phyloP scores from a whole-genome alignment of 1,140 invertebrate genomes.

The Leptestheria dahalacensis region DNA sequence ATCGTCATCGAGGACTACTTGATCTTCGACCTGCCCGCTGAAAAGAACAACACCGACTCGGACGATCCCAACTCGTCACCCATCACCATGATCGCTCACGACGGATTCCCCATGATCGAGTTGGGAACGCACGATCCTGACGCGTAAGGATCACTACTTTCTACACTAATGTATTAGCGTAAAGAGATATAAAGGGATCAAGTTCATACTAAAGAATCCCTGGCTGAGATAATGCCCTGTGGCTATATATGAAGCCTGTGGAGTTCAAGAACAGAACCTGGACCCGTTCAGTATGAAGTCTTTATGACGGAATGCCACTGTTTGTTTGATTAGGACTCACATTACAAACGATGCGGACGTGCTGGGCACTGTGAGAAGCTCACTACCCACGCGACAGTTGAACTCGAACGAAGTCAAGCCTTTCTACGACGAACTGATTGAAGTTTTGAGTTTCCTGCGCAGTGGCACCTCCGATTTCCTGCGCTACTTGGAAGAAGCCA shows the following conservation, averaged over 20 bases:
- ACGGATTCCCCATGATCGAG: constrained; percentile 17
- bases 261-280: too few relatives aligned
- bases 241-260: too few relatives aligned
- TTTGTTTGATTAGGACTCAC: too few relatives aligned
- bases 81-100: constrained; percentile 5
- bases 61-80: neutral
- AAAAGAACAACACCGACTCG: constrained; percentile 14
- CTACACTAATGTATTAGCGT: too few relatives aligned
- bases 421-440: constrained; percentile 25
- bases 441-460: constrained; percentile 40
- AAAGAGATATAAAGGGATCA: too few relatives aligned
- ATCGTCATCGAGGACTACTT: constrained; percentile 34
- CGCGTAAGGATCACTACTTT: neutral
- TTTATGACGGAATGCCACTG: too few relatives aligned
- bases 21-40: constrained; percentile 31
- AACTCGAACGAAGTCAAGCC: constrained; percentile 8
- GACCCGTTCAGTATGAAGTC: too few relatives aligned
- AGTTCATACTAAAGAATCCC: too few relatives aligned
- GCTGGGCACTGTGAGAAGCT: neutral
- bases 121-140: constrained; percentile 14
- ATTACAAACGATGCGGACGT: neutral
- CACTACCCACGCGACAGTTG: neutral
- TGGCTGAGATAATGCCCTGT: too few relatives aligned
- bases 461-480: constrained; percentile 45
- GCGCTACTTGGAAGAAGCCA: constrained; percentile 40